Conservation (phyloP, 2,113 vertebrate species). For the Tetrax tetrax region DNA sequence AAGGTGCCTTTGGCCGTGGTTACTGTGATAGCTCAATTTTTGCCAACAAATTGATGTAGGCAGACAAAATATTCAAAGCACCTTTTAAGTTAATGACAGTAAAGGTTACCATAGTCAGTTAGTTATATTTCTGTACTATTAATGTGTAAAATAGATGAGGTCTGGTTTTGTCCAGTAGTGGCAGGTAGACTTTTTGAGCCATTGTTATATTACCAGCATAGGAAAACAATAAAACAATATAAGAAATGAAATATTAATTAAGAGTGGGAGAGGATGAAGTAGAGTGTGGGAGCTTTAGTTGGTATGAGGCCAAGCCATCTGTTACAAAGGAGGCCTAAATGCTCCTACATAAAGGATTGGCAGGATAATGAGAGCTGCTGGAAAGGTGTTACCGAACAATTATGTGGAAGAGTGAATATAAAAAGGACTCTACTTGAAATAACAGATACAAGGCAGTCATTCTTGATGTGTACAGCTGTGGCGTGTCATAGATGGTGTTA, state of each 20-base stretch:
- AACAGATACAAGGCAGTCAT: constrained; percentile 25
- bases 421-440: background rate
- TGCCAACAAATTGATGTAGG: background rate
- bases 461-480: constrained; percentile 48
- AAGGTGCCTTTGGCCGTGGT: background rate
- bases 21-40: background rate
- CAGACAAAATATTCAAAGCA: background rate
- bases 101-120: background rate
- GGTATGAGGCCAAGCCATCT: background rate
- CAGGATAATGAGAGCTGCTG: background rate
- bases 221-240: background rate
- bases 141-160: background rate
- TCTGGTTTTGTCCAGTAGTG: background rate
- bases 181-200: background rate
- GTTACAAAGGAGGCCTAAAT: background rate
- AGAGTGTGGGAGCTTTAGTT: background rate
- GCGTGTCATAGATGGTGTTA: background rate
- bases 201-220: background rate
- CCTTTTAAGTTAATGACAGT: background rate
- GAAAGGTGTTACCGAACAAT: constrained; percentile 1
- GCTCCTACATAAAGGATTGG: background rate
- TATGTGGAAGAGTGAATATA: background rate
- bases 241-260: background rate
- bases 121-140: background rate
- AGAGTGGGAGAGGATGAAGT: background rate